These are phyloP conservation scores for Anser cygnoides DNA, from an alignment of 2,113 vertebrate species.

Conservation along the genomic window DNA sequence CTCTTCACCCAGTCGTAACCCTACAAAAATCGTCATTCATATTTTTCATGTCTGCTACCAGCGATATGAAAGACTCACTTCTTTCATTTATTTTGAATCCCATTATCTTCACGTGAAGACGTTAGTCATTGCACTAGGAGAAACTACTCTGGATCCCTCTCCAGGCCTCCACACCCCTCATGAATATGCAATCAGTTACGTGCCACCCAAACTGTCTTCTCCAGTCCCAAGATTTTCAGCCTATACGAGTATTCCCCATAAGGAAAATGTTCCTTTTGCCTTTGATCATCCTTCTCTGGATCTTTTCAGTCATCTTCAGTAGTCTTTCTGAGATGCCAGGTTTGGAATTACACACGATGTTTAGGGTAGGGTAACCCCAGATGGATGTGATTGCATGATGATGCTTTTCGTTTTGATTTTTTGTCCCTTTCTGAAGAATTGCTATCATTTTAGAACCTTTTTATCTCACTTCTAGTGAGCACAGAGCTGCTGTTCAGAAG, in stretches of 20 bases:
- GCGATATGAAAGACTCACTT: background rate
- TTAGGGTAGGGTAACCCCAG: background rate
- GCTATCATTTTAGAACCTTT: background rate
- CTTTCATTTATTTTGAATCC: background rate
- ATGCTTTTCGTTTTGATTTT: background rate
- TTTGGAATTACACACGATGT: background rate
- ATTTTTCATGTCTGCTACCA: background rate
- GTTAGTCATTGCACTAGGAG: accelerated
- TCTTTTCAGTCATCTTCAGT: background rate
- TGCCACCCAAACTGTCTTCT: background rate
- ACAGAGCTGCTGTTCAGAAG: background rate
- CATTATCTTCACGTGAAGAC: background rate
- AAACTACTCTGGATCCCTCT: background rate
- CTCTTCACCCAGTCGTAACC: background rate
- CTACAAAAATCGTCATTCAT: background rate
- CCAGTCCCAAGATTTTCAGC: background rate
- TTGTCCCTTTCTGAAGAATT: background rate
- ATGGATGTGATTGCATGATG: background rate
- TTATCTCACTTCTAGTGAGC: background rate
- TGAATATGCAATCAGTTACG: background rate
- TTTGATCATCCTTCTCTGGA: background rate
- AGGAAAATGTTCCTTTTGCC: background rate
- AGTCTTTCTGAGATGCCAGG: background rate
- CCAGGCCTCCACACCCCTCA: background rate
- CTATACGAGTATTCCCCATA: background rate